Evolutionary conservation across 2,113 vertebrate species (phyloP), one percentile per base, ranked within the genome.

Genomic region (Aegithalos caudatus): DNA sequence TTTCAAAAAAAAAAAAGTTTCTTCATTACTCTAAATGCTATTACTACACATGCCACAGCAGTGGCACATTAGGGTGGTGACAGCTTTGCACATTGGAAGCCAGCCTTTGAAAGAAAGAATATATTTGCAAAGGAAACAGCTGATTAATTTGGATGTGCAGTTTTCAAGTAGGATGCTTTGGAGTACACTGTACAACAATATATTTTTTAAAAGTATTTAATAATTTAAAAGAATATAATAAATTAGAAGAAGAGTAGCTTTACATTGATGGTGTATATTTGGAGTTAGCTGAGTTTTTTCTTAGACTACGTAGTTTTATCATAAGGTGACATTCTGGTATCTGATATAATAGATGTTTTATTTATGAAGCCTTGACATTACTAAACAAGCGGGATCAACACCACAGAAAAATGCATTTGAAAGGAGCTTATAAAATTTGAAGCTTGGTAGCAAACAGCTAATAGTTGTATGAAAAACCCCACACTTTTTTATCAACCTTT

Each of bases 331-430:
- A 72, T 67, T 79, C 84, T 94, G 53, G 84, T 62, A 40, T 91
- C 67, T 94, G 85, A 88, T 94, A n/a, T 70, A 90, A 91, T 88
- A 86, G 40, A 90, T 97, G 47, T 83, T 98, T 98, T 97, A 97
- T 98, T 95, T 95, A 97, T 97, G 85, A 97, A 94, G 74, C 61
- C 56, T 86, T 96, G 27, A 81, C 85, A 88, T 93, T 96, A 94
- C 96, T 97, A 97, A 95, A 95, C 70, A 93, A 66, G 69, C 67
- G 24, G 35, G 76, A 90, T 74, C 76, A 88, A 60, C 73, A 80
- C 45, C 56, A 78, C 40, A 94, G 92, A 90, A 97, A 95, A 89
- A 66, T 92, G 58, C 89, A 40, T 95, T 86, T 96, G 90, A 93
- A 94, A 94, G 64, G 42, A 77, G 60, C 45, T 80, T 89, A 47